phyloP scores from a whole-genome alignment of 1,140 invertebrate genomes.

The Lepidotrigona ventralis region DNA sequence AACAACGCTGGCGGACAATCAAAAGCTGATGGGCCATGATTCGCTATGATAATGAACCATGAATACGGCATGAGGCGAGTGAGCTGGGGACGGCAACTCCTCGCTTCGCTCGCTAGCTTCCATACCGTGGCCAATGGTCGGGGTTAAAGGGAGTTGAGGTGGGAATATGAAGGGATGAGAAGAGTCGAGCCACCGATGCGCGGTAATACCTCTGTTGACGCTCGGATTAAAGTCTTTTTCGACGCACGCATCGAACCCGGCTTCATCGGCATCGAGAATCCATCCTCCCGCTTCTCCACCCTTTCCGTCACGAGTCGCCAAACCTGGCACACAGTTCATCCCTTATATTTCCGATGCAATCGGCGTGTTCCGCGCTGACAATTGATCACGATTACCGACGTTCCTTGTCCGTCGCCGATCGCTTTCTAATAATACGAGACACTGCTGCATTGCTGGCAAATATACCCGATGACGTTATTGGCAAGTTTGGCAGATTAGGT shows the following conservation, averaged over 20 bases:
- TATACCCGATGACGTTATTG: too few species aligned
- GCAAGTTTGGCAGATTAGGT: too few species aligned
- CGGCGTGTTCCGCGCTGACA: too few species aligned
- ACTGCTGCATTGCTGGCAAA: too few species aligned
- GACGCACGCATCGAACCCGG: slow-evolving; percentile 38
- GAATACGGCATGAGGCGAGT: slow-evolving; percentile 78
- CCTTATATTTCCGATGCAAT: background rate
- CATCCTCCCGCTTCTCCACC: background rate
- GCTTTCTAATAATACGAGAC: background rate
- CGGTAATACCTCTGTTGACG: slow-evolving; percentile 69
- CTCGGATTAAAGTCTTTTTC: slow-evolving; percentile 68
- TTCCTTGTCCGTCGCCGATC: background rate
- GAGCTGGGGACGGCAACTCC: slow-evolving; percentile 77
- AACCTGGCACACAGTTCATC: background rate
- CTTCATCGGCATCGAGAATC: background rate
- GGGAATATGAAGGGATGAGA: slow-evolving; percentile 62
- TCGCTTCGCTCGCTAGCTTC: slow-evolving; percentile 70
- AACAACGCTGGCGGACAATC: slow-evolving; percentile 79
- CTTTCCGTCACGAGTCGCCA: slow-evolving; percentile 2
- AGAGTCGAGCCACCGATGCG: slow-evolving; percentile 54
- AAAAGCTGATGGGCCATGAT: slow-evolving; percentile 81
- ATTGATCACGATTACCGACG: too few species aligned
- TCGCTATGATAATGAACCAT: slow-evolving; percentile 81
- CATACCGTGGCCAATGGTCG: slow-evolving; percentile 60
- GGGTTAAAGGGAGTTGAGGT: slow-evolving; percentile 68